Conservation (phyloP, 1,140 invertebrate genomes). For the Parasteatoda tepidariorum region DNA sequence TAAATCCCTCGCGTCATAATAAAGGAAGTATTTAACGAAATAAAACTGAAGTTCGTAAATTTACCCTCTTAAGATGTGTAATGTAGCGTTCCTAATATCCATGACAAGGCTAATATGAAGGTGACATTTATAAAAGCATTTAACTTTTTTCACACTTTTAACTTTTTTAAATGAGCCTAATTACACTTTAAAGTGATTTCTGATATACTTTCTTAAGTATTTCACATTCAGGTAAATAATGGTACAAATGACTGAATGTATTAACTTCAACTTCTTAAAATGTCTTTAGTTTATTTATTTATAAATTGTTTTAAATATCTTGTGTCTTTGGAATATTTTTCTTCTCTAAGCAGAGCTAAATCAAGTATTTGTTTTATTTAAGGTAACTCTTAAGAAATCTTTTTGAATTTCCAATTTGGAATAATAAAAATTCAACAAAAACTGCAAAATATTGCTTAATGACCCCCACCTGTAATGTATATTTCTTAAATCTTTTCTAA, state of each 20-base stretch:
- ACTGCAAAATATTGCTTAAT: too few relatives aligned
- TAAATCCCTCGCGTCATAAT: conserved; percentile 51
- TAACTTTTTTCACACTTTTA: conserved; percentile 16
- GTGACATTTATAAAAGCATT: conserved; percentile 57
- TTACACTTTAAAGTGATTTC: conserved; percentile 58
- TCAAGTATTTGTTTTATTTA: background rate
- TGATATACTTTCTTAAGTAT: conserved; percentile 45
- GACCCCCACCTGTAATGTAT: too few relatives aligned
- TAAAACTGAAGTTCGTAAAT: conserved; percentile 47
- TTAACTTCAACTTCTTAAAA: background rate
- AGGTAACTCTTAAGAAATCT: background rate
- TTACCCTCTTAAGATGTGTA: conserved; percentile 37
- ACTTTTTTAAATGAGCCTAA: conserved; percentile 55
- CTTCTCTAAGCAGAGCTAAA: background rate
- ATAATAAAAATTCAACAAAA: too few relatives aligned
- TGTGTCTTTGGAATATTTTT: background rate
- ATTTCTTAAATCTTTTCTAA: too few relatives aligned
- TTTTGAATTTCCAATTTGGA: too few relatives aligned
- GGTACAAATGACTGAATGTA: background rate
- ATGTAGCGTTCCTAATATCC: conserved; percentile 56
- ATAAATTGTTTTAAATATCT: too few relatives aligned
- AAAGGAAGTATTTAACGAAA: conserved; percentile 57
- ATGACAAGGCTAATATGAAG: conserved; percentile 55
- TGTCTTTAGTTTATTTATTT: too few relatives aligned
- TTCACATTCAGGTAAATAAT: conserved; percentile 5